Base-by-base conservation (phyloP, 2,888 invertebrate genomes). In the Thereva unica region DNA sequence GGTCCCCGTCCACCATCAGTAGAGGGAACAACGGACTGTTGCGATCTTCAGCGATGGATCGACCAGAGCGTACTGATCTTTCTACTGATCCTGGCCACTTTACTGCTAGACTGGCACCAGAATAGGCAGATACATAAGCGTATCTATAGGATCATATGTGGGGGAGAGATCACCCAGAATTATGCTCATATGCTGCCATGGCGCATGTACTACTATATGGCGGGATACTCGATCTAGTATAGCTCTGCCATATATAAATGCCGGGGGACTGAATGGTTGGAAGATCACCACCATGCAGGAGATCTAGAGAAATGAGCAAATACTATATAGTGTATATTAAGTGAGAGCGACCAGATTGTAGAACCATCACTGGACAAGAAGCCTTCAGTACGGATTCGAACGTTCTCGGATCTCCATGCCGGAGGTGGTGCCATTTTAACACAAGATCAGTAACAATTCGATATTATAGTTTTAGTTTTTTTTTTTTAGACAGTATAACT, bases 351-450 rank as follows among this genome's bases (percentile, higher is more conserved):
- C 23, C 61, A 50, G 23, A 23, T 23, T 23, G 23, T 23, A 23
- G 23, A 23, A 23, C 23, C 23, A 23, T 23, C 23, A 23, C 23
- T 23, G 23, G 23, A 23, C 23, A 23, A 23, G 23, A 23, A 23
- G 69, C 73, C 75, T 80, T 80, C 80, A 80, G 80, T 80, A 80
- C 76, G 76, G 77, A 75, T 80, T 78, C 77, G 81, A 80, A 78
- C 81, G 80, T 78, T 80, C 79, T 78, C 77, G 78, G 80, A 79
- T 78, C 80, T 78, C 79, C 81, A 80, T 80, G 78, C 77, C 75
- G 78, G 78, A 69, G 72, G 70, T 66, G 55, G 55, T 69, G 55
- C 63, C 66, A 67, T 23, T 23, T 50, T 61, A 37, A 41, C 35
- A 41, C 35, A 47, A 47, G 61, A 61, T 59, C 65, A 55, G 59